A percentile compares a stretch with the other conserved stretches of the same genome.
Conservation (phyloP, 1,140 invertebrate genomes). For the Subanguina moxae region DNA sequence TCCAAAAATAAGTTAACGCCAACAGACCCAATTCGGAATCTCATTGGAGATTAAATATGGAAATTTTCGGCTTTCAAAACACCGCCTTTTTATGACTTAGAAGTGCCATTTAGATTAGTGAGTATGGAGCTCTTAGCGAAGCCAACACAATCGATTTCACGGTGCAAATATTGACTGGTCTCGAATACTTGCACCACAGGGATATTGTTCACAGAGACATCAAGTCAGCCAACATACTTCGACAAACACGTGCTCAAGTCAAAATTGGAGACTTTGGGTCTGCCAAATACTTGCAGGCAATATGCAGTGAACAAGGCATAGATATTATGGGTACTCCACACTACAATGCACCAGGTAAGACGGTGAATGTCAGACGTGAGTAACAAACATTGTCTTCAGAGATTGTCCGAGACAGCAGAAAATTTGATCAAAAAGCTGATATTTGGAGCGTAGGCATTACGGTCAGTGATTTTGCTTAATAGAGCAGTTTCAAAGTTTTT, state of each 20-base stretch:
- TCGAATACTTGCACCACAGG: constrained; percentile 33
- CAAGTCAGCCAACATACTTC: constrained; percentile 43
- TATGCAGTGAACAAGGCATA: constrained; percentile 43
- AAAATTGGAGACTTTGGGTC: constrained; percentile 45
- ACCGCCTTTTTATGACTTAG: neutral
- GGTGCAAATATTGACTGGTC: constrained; percentile 32
- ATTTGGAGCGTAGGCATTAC: constrained; percentile 43
- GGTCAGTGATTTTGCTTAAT: constrained; percentile 1
- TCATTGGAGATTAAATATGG: no score
- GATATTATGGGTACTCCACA: constrained; percentile 42
- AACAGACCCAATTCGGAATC: no score
- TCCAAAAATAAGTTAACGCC: no score
- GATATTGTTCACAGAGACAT: constrained; percentile 46
- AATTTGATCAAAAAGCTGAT: constrained; percentile 39
- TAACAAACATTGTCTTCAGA: constrained; percentile 22
- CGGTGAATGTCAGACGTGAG: neutral
- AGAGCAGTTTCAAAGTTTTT: no score
- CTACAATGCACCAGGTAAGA: constrained; percentile 19
- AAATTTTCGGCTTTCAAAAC: no score
- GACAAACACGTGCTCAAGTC: constrained; percentile 33
- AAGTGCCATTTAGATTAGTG: constrained; percentile 30
- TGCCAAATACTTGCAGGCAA: constrained; percentile 43
- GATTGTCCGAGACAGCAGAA: constrained; percentile 28
- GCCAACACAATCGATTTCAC: constrained; percentile 32
- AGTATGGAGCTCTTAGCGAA: constrained; percentile 42